phyloP scores from a whole-genome alignment of 2,797 vertebrate species.

The Graptemys geographica region DNA sequence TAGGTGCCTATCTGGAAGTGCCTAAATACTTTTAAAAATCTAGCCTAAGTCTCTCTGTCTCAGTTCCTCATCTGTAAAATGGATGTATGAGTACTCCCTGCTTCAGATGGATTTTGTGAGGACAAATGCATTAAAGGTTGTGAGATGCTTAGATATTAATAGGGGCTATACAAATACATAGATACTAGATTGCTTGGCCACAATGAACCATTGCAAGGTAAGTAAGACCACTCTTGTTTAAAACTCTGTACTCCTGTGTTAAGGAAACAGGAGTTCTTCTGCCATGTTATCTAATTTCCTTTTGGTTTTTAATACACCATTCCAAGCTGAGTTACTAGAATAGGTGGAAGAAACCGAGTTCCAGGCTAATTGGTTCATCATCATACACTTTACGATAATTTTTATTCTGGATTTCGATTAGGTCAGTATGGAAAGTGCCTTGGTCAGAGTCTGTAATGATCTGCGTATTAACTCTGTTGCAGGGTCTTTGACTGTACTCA shows the following conservation, averaged over 20 bases:
- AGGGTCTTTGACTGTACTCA: slow-evolving; percentile 79
- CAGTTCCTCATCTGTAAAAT: neutral
- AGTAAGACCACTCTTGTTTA: neutral
- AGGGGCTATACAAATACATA: neutral
- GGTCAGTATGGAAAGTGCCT: slow-evolving; percentile 82
- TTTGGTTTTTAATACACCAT: slow-evolving; percentile 76
- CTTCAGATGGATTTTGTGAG: neutral
- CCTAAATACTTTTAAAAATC: neutral
- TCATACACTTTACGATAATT: slow-evolving; percentile 79
- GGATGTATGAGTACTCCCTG: neutral
- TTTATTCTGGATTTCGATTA: slow-evolving; percentile 83
- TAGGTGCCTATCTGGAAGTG: neutral
- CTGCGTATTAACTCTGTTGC: slow-evolving; percentile 83
- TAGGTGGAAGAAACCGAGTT: slow-evolving; percentile 78
- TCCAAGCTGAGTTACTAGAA: slow-evolving; percentile 79
- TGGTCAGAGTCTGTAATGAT: slow-evolving; percentile 83
- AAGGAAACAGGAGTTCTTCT: slow-evolving; percentile 23
- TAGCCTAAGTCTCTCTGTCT: neutral
- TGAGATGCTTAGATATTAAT: neutral
- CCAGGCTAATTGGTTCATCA: slow-evolving; percentile 83
- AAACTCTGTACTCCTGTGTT: neutral
- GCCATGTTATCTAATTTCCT: slow-evolving; percentile 30
- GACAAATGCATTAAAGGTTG: neutral
- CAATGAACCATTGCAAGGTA: neutral
- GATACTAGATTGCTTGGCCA: neutral